Evolutionary conservation across 2,113 vertebrate genomes (phyloP).

Genomic region (Sturnus vulgaris): DNA sequence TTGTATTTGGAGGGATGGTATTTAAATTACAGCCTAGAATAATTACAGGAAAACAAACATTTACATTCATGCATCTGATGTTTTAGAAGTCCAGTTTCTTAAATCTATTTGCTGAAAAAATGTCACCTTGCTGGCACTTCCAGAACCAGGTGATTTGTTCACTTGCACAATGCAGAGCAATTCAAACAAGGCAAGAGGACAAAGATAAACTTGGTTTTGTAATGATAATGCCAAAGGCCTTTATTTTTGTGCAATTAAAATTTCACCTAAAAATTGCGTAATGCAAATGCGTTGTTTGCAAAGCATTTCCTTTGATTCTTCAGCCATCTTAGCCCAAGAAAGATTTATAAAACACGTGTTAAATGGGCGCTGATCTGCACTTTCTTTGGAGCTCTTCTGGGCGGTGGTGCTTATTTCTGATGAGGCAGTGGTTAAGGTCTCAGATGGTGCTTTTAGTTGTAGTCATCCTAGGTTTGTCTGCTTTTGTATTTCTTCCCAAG

Average conservation of each 20-base stretch:
- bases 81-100: neutral
- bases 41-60: neutral
- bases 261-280: neutral
- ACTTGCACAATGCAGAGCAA: constrained; percentile 20
- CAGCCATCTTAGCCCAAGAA: neutral
- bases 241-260: constrained; percentile 41
- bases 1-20: neutral
- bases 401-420: neutral
- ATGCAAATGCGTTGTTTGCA: neutral
- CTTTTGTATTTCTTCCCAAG: neutral
- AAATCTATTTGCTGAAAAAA: neutral
- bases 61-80: neutral
- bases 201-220: constrained; percentile 39
- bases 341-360: neutral
- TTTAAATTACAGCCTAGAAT: neutral
- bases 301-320: neutral
- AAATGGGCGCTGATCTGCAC: neutral
- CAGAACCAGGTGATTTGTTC: neutral
- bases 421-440: neutral
- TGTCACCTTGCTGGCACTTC: neutral
- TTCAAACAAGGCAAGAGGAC: neutral
- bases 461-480: neutral
- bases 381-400: neutral
- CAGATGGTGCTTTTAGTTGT: neutral
- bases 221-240: constrained; percentile 5